Evolutionary conservation across 1,140 invertebrate species (phyloP).

Genomic region (Macrosteles quadrilineatus): DNA sequence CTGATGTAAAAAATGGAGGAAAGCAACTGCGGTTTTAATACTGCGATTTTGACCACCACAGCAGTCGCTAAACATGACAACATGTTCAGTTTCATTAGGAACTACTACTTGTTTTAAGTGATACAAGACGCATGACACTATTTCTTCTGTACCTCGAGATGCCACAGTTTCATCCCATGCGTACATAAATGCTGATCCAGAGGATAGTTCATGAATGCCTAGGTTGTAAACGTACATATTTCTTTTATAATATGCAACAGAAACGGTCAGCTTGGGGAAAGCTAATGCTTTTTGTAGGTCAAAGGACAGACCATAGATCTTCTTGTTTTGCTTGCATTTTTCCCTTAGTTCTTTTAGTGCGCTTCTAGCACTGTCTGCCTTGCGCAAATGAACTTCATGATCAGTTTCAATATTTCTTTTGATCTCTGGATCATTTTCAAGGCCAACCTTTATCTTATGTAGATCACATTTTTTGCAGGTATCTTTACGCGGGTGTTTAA

Average conservation of each 20-base stretch:
- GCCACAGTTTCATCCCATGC: slow-evolving; percentile 38
- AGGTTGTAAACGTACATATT: slow-evolving; percentile 40
- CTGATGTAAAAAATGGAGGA: slow-evolving; percentile 40
- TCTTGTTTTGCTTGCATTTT: slow-evolving; percentile 31
- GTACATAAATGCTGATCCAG: slow-evolving; percentile 34
- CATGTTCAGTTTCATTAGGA: slow-evolving; percentile 29
- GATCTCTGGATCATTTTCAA: slow-evolving; percentile 18
- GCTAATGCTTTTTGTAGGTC: slow-evolving; percentile 39
- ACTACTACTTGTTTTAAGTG: slow-evolving; percentile 31
- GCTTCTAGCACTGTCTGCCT: slow-evolving; percentile 32
- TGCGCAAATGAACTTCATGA: slow-evolving; percentile 37
- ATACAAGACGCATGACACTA: slow-evolving; percentile 34
- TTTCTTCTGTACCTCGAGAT: slow-evolving; percentile 36
- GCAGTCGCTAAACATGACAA: slow-evolving; percentile 37
- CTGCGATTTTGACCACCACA: slow-evolving; percentile 41
- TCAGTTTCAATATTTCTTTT: slow-evolving; percentile 34
- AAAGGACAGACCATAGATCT: slow-evolving; percentile 35
- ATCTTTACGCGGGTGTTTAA: slow-evolving; percentile 49
- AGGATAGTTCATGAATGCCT: slow-evolving; percentile 32
- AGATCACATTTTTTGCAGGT: slow-evolving; percentile 39
- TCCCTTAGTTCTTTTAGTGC: slow-evolving; percentile 25
- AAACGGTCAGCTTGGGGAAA: slow-evolving; percentile 36
- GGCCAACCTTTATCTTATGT: slow-evolving; percentile 32
- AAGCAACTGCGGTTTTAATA: slow-evolving; percentile 41
- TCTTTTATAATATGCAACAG: slow-evolving; percentile 39